phyloP scores from a whole-genome alignment of 2,113 vertebrate genomes.

The Azemiops feae region DNA sequence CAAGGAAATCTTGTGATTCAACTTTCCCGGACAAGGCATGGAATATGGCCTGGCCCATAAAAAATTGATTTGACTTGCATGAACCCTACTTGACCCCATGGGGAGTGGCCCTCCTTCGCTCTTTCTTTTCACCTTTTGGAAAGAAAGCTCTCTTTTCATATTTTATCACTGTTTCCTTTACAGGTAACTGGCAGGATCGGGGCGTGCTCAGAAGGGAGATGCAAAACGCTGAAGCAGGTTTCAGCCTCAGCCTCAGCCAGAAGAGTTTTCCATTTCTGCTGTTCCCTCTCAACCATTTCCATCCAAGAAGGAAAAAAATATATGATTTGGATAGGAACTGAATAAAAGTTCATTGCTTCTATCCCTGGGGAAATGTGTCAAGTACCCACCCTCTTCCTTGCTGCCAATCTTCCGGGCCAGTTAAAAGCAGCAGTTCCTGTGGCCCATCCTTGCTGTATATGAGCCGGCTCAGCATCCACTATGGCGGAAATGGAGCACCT shows the following conservation, averaged over 20 bases:
- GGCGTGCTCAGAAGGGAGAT: background rate
- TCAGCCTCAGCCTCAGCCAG: background rate
- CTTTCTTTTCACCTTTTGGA: background rate
- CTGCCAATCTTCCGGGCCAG: background rate
- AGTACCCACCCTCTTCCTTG: rapidly evolving
- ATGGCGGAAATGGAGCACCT: conserved; percentile 83
- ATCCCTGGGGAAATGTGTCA: background rate
- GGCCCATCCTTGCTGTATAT: background rate
- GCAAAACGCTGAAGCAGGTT: background rate
- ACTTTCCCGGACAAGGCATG: background rate
- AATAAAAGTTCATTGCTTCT: background rate
- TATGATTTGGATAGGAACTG: background rate
- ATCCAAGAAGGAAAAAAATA: background rate
- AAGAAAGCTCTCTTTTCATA: background rate
- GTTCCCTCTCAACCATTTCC: background rate
- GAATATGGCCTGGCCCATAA: background rate
- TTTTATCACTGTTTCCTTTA: background rate
- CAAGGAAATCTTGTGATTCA: background rate
- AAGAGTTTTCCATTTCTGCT: background rate
- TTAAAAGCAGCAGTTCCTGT: background rate
- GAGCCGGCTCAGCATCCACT: background rate
- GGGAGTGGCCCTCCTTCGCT: background rate
- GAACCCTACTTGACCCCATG: background rate
- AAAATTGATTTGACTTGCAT: background rate
- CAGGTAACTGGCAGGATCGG: background rate